Evolutionary conservation across 2,888 invertebrate species (phyloP).

Genomic region (Thelaira solivaga): DNA sequence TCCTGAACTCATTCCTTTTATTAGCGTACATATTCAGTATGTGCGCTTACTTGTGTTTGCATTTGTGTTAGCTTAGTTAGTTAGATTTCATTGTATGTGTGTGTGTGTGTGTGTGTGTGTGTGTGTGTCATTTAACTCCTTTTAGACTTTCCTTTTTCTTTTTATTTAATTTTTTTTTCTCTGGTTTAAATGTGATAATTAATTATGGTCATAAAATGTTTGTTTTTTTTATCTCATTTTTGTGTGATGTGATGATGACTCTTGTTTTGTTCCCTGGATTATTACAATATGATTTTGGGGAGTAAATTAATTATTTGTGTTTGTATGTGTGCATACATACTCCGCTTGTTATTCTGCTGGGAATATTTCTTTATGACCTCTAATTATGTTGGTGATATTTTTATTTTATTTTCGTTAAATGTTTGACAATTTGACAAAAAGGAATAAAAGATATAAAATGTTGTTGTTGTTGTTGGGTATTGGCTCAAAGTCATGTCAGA

Average conservation of each 20-base stretch:
- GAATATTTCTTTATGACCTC: slow-evolving; percentile 24
- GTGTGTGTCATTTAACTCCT: slow-evolving; percentile 45
- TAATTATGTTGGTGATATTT: not conserved
- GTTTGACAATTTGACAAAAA: not conserved
- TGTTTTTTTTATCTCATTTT: slow-evolving; percentile 51
- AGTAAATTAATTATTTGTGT: slow-evolving; percentile 25
- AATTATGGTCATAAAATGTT: slow-evolving; percentile 52
- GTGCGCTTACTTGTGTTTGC: not conserved
- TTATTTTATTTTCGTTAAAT: not conserved
- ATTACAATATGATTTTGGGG: slow-evolving; percentile 21
- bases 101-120: slow-evolving; percentile 32
- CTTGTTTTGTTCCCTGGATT: slow-evolving; percentile 25
- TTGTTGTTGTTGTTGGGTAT: too few relatives aligned
- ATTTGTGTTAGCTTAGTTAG: too few relatives aligned
- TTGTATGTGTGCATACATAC: too few relatives aligned
- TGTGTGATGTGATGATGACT: too few relatives aligned
- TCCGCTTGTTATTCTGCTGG: slow-evolving; percentile 27
- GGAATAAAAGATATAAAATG: too few relatives aligned
- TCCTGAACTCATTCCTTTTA: not conserved
- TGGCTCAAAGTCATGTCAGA: not conserved
- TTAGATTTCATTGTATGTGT: not conserved
- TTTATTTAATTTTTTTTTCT: too few relatives aligned
- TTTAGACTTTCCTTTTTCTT: slow-evolving; percentile 26
- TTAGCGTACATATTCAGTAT: not conserved
- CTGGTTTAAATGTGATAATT: slow-evolving; percentile 45